A percentile compares a stretch with the other conserved stretches of the same genome.
Evolutionary conservation across 2,888 invertebrate species (phyloP).

Genomic region (Penaeus monodon): DNA sequence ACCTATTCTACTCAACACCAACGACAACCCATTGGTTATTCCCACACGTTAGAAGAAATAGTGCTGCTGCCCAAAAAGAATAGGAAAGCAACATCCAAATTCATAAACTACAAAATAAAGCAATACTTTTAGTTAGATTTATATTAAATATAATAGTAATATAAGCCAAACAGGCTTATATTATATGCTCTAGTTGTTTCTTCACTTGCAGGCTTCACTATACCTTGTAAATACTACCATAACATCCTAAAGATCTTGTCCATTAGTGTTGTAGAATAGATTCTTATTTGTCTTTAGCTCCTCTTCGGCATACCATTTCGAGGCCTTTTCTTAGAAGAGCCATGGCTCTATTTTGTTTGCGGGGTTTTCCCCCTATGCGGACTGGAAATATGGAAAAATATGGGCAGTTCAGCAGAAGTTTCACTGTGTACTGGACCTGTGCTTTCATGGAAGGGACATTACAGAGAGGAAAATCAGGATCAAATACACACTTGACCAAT

Average conservation of each 20-base stretch:
- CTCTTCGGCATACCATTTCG: slow-evolving; percentile 64
- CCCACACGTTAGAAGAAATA: slow-evolving; percentile 51
- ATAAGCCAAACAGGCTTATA: slow-evolving; percentile 32
- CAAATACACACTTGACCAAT: slow-evolving; percentile 13
- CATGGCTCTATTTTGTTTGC: slow-evolving; percentile 62
- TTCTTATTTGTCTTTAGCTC: slow-evolving; percentile 64
- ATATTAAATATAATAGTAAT: slow-evolving; percentile 38
- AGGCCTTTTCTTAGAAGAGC: slow-evolving; percentile 63
- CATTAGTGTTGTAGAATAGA: slow-evolving; percentile 55
- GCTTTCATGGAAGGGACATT: background rate
- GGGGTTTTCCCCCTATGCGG: slow-evolving; percentile 63
- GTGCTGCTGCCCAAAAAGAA: slow-evolving; percentile 45
- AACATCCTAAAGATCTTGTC: slow-evolving; percentile 50
- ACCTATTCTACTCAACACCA: slow-evolving; percentile 46
- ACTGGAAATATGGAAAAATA: slow-evolving; percentile 62
- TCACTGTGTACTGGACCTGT: slow-evolving; percentile 13
- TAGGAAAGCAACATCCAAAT: slow-evolving; percentile 51
- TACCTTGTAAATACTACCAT: slow-evolving; percentile 56
- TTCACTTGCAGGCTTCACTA: slow-evolving; percentile 50
- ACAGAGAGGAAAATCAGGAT: slow-evolving; percentile 3
- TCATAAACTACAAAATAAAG: slow-evolving; percentile 56
- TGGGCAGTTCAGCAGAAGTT: slow-evolving; percentile 30
- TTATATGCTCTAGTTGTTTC: slow-evolving; percentile 41
- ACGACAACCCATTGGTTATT: slow-evolving; percentile 38
- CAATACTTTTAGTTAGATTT: slow-evolving; percentile 43